Conservation (phyloP, 2,113 vertebrate species). For the Aspidoscelis tigris region DNA sequence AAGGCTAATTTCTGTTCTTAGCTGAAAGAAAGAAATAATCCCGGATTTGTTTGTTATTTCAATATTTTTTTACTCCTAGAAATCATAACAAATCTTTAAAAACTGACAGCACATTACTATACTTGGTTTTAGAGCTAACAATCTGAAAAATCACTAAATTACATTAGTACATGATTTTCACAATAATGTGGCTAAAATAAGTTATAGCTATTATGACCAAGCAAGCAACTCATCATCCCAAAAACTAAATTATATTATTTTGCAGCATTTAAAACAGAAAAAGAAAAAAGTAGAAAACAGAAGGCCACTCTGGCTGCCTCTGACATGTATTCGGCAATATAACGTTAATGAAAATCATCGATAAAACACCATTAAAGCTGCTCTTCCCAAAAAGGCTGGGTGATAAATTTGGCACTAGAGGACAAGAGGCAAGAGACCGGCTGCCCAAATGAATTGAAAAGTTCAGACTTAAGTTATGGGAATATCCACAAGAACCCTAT, state of each 20-base stretch:
- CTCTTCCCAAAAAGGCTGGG: neutral
- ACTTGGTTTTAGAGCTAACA: neutral
- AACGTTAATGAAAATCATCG: neutral
- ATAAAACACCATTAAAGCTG: neutral
- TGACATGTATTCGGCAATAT: neutral
- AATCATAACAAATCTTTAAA: constrained; percentile 6
- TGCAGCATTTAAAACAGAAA: constrained; percentile 2
- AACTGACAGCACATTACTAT: neutral
- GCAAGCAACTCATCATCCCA: neutral
- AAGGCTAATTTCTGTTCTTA: too few species aligned
- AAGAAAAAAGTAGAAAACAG: neutral
- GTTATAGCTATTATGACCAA: neutral
- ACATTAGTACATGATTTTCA: neutral
- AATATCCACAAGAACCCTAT: too few species aligned
- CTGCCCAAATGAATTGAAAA: neutral
- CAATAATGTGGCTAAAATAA: neutral
- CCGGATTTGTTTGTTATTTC: neutral
- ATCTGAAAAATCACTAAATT: neutral
- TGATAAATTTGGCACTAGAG: neutral
- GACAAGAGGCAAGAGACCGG: neutral
- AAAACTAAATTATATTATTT: constrained; percentile 5
- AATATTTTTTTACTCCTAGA: neutral
- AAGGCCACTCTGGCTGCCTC: neutral
- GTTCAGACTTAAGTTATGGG: neutral
- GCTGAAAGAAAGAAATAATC: neutral